A percentile compares a stretch with the other conserved stretches of the same genome.
These are phyloP conservation scores for Coracias cyanogaster DNA, from an alignment of 2,797 vertebrate genomes.

Conservation along the genomic window DNA sequence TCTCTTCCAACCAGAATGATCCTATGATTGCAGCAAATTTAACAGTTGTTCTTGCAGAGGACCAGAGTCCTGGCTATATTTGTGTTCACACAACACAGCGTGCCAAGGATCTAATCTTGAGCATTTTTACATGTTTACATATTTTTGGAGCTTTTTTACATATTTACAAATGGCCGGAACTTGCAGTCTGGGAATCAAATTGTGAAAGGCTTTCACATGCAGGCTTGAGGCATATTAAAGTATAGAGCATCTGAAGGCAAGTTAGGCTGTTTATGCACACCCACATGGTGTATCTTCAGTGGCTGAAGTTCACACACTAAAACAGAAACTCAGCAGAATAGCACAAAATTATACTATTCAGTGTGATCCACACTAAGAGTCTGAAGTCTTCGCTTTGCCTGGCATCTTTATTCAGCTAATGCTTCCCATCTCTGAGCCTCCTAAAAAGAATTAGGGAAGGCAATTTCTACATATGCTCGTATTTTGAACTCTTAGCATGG, in stretches of 20 bases:
- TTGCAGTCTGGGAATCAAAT: background rate
- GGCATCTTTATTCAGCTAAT: background rate
- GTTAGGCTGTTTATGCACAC: background rate
- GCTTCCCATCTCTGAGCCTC: background rate
- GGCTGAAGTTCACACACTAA: background rate
- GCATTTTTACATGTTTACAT: background rate
- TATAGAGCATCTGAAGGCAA: background rate
- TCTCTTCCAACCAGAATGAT: background rate
- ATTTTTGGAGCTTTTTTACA: background rate
- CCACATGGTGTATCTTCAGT: background rate
- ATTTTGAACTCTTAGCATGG: background rate
- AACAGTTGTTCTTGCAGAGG: background rate
- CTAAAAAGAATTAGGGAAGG: background rate
- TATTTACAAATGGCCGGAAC: background rate
- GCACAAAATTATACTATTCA: background rate
- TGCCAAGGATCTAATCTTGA: background rate
- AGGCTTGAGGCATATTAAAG: background rate
- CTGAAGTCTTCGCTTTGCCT: background rate
- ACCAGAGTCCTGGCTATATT: background rate
- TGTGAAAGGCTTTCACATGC: background rate
- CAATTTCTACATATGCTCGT: background rate
- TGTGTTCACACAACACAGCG: background rate
- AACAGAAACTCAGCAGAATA: background rate
- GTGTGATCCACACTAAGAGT: background rate
- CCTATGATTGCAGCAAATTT: background rate